Percentiles rank a stretch among this genome's conserved stretches.
Evolutionary conservation across 2,113 vertebrate genomes (phyloP).

Genomic region (Potamarius usumacintae): DNA sequence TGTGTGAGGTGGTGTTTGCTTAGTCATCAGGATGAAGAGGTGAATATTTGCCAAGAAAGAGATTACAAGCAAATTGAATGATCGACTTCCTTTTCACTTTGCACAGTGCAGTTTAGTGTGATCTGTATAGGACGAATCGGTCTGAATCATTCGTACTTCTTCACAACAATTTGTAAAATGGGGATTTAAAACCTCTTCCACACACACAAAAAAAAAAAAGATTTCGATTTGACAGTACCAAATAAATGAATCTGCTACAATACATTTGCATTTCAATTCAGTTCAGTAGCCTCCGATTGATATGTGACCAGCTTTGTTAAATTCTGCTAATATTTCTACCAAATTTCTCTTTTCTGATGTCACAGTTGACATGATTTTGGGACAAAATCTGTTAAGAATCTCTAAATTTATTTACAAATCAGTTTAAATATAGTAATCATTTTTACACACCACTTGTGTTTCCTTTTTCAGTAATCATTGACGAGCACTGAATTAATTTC

Average conservation of each 20-base stretch:
- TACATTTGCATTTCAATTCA: neutral
- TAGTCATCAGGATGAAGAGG: constrained; percentile 25
- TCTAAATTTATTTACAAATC: neutral
- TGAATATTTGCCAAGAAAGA: neutral
- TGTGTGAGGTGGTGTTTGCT: neutral
- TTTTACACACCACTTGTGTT: neutral
- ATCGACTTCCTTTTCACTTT: constrained; percentile 11
- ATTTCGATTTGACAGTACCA: neutral
- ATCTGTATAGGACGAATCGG: neutral
- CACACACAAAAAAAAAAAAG: too few species aligned
- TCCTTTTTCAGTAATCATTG: neutral
- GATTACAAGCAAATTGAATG: constrained; percentile 11
- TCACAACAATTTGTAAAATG: neutral
- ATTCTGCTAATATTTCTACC: neutral
- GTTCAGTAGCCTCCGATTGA: neutral
- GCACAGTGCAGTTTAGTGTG: constrained; percentile 1
- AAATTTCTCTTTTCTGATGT: neutral
- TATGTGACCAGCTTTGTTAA: neutral
- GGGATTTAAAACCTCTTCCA: too few species aligned
- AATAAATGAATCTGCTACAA: neutral
- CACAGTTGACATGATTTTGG: neutral
- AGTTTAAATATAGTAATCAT: neutral
- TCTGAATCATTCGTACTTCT: neutral
- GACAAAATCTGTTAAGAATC: neutral
- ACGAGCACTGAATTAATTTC: neutral